Base-by-base conservation (phyloP, 2,888 invertebrate species). In the Drosophila mimica region DNA sequence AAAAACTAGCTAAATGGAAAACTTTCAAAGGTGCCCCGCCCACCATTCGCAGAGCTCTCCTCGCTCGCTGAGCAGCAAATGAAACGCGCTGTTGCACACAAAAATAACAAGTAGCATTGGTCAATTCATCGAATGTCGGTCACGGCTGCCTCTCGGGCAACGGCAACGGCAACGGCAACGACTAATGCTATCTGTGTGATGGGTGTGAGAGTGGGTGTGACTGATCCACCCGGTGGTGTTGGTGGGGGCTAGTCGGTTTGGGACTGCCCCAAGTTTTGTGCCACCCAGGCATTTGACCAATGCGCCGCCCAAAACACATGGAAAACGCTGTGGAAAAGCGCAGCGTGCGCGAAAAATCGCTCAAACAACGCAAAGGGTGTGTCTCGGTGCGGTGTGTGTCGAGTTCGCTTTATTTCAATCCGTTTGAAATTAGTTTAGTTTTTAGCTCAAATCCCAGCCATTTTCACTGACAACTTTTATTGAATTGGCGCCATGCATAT, bases 81-180 rank as follows among this genome's bases (percentile, higher is more conserved):
- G 79, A 87, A 88, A 81, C 82, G 89, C 81, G 75, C 89, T 89
- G 87, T 74, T 87, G 84, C 89, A 87, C 89, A 89, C 89, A 81
- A 81, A 88, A 84, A 89, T 86, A 89, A 86, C 85, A 86, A 87
- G 87, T 74, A 76, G 81, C 87, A 79, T 84, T 84, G 89, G 87
- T 89, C 86, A 87, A 86, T 88, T 82, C 87, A 82, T 87, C 86
- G 86, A 88, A 88, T 86, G 84, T 87, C 86, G 87, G 84, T 89
- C 89, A 84, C 69, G 84, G 81, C 72, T 78, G 73, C 74, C 80
- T 61, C 63, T 66, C 51, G 87, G 67, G 62, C 65, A 74, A n/a
- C 48, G 13, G 25, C 25, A 25, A 25, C 25, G 25, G 25, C 25
- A 25, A 25, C 25, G 67, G 62, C 65, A 74, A n/a, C 48, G 13